phyloP scores from a whole-genome alignment of 2,797 vertebrate genomes.

The Denticeps clupeoides region DNA sequence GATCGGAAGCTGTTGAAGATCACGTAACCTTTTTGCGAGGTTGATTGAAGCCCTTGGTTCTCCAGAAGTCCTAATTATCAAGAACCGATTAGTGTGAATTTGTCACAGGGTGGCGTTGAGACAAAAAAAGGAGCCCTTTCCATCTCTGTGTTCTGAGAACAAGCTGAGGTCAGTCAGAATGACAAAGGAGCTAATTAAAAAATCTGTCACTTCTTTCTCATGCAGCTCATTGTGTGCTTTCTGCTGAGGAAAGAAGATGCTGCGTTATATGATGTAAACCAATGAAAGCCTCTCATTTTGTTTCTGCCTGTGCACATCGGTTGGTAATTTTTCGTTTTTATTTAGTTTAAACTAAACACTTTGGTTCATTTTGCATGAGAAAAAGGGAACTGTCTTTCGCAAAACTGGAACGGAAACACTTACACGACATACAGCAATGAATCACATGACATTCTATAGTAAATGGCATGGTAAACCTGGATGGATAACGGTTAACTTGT shows the following conservation, averaged over 20 bases:
- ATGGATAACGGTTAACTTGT: too few relatives aligned
- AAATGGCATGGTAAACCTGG: too few relatives aligned
- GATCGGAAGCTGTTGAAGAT: not conserved
- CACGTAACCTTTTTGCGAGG: not conserved
- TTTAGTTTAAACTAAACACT: too few relatives aligned
- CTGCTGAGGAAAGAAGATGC: constrained; percentile 4
- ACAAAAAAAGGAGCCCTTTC: constrained; percentile 15
- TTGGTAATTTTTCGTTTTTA: too few relatives aligned
- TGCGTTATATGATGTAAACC: constrained; percentile 1
- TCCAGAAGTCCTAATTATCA: constrained; percentile 28
- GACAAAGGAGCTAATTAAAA: constrained; percentile 33
- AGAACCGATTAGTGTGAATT: constrained; percentile 31
- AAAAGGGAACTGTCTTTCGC: too few relatives aligned
- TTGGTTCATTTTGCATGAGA: too few relatives aligned
- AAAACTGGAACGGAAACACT: too few relatives aligned
- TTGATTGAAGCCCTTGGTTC: constrained; percentile 16
- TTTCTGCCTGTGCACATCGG: too few relatives aligned
- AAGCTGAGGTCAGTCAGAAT: constrained; percentile 30
- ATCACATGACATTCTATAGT: too few relatives aligned
- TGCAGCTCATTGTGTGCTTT: constrained; percentile 10
- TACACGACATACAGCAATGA: too few relatives aligned
- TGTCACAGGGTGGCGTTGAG: constrained; percentile 19
- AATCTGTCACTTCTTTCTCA: constrained; percentile 17
- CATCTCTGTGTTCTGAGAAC: constrained; percentile 24
- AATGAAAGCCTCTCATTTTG: not conserved